Percentiles rank a stretch among this genome's conserved stretches.
phyloP scores from a whole-genome alignment of 2,888 invertebrate genomes.

The Salticus scenicus region DNA sequence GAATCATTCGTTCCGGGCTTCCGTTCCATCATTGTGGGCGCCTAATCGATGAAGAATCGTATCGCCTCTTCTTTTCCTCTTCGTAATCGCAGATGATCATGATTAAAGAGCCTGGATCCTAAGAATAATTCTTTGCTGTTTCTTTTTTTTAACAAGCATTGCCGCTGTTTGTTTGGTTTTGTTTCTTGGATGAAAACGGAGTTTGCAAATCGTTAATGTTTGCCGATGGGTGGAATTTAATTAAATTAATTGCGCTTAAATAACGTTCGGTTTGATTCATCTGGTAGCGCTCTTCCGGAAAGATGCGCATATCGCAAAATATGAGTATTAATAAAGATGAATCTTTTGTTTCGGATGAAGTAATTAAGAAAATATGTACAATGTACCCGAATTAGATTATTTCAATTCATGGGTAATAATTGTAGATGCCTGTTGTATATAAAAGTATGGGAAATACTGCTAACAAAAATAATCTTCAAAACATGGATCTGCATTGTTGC shows the following conservation, averaged over 20 bases:
- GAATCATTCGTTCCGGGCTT: constrained; percentile 61
- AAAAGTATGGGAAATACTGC: too few species aligned
- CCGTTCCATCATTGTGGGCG: constrained; percentile 51
- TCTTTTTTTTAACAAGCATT: constrained; percentile 1
- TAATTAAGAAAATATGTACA: not conserved
- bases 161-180: constrained; percentile 22
- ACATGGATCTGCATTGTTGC: too few species aligned
- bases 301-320: too few species aligned
- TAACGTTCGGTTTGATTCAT: not conserved
- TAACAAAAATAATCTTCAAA: too few species aligned
- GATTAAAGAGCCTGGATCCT: constrained; percentile 31
- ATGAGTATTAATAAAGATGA: too few species aligned
- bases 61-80: constrained; percentile 41
- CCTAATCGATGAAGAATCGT: constrained; percentile 54
- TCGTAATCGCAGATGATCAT: constrained; percentile 30
- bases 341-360: too few species aligned
- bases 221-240: constrained; percentile 32
- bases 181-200: constrained; percentile 24
- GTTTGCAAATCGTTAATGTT: constrained; percentile 40
- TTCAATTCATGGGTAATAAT: too few species aligned
- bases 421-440: too few species aligned
- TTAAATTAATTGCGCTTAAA: constrained; percentile 64
- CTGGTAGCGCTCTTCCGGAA: not conserved
- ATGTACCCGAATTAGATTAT: too few species aligned
- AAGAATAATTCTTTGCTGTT: constrained; percentile 16